These are phyloP conservation scores for Theonella swinhoei DNA, from an alignment of 37 sponge, comb jelly and placozoan species.

Conservation along the genomic window DNA sequence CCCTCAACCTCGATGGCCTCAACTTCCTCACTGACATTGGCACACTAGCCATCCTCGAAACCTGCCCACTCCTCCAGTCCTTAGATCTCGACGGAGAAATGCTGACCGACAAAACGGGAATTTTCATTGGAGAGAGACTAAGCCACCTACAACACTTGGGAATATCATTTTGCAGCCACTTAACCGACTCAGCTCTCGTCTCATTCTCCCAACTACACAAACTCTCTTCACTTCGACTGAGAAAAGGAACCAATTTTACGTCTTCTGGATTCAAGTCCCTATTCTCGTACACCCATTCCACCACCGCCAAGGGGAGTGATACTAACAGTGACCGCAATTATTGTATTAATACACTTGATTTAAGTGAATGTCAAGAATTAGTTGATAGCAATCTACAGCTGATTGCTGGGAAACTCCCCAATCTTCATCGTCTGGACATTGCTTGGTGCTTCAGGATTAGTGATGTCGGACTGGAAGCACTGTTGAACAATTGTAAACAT, in stretches of 20 bases:
- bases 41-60: background rate
- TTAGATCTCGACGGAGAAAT: constrained; percentile 22
- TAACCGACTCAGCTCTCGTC: constrained; percentile 21
- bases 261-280: background rate
- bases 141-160: background rate
- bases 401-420: constrained; percentile 9
- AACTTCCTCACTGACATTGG: constrained; percentile 8
- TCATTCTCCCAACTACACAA: background rate
- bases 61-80: constrained; percentile 4
- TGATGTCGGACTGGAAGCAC: constrained; percentile 13
- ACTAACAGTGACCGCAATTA: background rate
- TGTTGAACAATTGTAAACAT: background rate
- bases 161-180: constrained; percentile 21
- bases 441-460: constrained; percentile 34
- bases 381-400: background rate
- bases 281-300: background rate
- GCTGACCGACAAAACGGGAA: constrained; percentile 11
- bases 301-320: background rate
- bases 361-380: constrained; percentile 14
- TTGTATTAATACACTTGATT: background rate
- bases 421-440: constrained; percentile 10
- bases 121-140: background rate
- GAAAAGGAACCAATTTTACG: constrained; percentile 8
- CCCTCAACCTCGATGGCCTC: constrained; percentile 29
- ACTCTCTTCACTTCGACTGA: background rate